Conservation (phyloP, 1,140 invertebrate species). For the Drosophila gunungcola region DNA sequence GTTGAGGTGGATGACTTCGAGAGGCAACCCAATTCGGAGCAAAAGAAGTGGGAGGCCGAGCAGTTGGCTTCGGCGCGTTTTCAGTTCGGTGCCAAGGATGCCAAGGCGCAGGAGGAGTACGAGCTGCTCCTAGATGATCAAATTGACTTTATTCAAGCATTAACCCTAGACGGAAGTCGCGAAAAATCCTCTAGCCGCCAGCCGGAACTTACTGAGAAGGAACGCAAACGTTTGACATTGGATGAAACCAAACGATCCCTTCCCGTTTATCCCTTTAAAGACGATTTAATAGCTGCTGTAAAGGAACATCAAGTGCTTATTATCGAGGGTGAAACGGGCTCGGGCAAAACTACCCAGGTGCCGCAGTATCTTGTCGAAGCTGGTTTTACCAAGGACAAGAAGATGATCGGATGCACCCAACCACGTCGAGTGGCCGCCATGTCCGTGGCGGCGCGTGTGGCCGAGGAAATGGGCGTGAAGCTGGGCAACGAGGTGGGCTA, state of each 20-base stretch:
- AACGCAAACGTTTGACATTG: conserved; percentile 93
- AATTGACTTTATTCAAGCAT: conserved; percentile 98
- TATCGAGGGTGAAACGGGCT: conserved; percentile 99
- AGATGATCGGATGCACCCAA: conserved; percentile 97
- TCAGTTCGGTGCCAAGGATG: conserved; percentile 94
- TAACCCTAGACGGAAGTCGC: conserved; percentile 94
- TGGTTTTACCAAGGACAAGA: conserved; percentile 93
- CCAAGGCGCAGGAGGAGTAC: conserved; percentile 92
- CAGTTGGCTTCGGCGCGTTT: conserved; percentile 96
- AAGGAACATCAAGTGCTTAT: conserved; percentile 96
- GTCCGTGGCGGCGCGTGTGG: conserved; percentile 99
- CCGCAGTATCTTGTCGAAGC: conserved; percentile 98
- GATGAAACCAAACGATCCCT: conserved; percentile 97
- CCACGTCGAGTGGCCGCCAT: conserved; percentile 99
- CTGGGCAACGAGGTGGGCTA: conserved; percentile 99
- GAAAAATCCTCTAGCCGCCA: conserved; percentile 86
- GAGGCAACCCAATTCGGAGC: conserved; percentile 95
- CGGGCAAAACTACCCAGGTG: conserved; percentile 99
- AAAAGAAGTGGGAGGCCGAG: conserved; percentile 99
- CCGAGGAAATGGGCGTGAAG: conserved; percentile 99
- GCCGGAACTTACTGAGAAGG: conserved; percentile 88
- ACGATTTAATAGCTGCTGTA: conserved; percentile 95
- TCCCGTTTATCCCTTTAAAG: conserved; percentile 97
- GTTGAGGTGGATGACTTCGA: conserved; percentile 95
- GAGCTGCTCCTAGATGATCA: conserved; percentile 97